Base-by-base conservation (phyloP, 2,797 vertebrate genomes). In the Parambassis ranga region DNA sequence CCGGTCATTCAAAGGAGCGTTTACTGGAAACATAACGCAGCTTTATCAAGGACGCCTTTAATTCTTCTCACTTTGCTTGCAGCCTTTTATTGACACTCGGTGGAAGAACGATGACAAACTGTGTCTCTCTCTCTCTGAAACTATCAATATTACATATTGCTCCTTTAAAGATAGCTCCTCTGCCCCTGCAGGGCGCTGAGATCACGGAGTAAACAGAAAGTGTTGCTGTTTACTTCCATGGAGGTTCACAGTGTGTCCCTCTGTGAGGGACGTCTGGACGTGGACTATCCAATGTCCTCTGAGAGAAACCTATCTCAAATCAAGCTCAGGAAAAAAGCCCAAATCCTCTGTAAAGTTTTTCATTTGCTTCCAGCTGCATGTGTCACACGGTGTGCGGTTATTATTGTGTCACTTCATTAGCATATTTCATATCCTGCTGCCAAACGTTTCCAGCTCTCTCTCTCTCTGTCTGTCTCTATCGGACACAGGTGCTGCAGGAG, bases 401-500 rank as follows among this genome's bases (percentile, higher is more conserved):
- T 85, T 81, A 88, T 79, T 66, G 77, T 67, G 32, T 37, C 0
- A 32, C 18, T 27, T 75, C 76, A 88, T 88, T 90, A 85, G 66
- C 86, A 90, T 88, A 86, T 88, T 82, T 87, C 82, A 87, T 85
- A 87, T 86, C 81, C 84, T 81, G 81, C 79, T 41, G 77, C 66
- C 0, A 10, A 72, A 59, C 19, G 9, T 61, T 75, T 46, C 28
- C 64, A 41, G 70, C 68, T 55, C 63, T 50, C 57, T 64, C 79
- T 84, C 68, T 55, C 63, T 50, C 57, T 64, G 79, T 84, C 83
- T 51, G 52, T 74, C 65, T 80, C 41, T 43, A 65, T 72, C 50
- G 22, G 69, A 53, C 55, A 62, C 74, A 82, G 80, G 74, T 81
- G 78, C 37, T 22, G 24, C 32, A 58, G 19, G 39, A 28, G 42